A percentile compares a stretch with the other conserved stretches of the same genome.
Evolutionary conservation across 2,888 invertebrate species (phyloP).

Genomic region (Tetanocera ferruginea): DNA sequence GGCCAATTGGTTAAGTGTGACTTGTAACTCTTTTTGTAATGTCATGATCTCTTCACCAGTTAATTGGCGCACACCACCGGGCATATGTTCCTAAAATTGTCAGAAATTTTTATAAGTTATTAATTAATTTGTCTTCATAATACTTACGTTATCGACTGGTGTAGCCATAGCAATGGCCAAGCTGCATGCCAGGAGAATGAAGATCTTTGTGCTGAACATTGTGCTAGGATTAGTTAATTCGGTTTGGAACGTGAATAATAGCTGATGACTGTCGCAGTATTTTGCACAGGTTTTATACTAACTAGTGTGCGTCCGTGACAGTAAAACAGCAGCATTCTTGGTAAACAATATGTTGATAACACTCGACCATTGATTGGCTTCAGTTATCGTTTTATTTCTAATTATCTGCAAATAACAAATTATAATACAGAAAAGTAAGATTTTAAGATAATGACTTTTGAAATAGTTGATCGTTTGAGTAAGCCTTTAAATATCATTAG

Average conservation of each 20-base stretch:
- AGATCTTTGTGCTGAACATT: constrained; percentile 15
- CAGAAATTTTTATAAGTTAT: not conserved
- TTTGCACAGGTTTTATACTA: not conserved
- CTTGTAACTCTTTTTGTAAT: not conserved
- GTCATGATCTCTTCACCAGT: constrained; percentile 4
- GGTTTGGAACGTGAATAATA: not conserved
- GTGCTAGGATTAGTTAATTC: not conserved
- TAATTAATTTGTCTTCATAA: not conserved
- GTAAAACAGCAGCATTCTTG: no score
- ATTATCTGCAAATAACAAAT: no score
- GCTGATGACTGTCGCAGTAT: not conserved
- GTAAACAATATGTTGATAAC: no score
- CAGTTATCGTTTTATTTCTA: no score
- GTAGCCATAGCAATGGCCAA: not conserved
- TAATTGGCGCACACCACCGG: not conserved
- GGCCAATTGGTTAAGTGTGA: constrained; percentile 15
- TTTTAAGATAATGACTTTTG: no score
- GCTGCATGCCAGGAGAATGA: not conserved
- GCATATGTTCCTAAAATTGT: not conserved
- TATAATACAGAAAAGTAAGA: no score
- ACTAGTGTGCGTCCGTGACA: no score
- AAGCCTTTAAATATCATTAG: no score
- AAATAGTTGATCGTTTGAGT: no score
- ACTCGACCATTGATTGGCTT: no score
- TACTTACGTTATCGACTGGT: not conserved